phyloP scores from a whole-genome alignment of 2,888 invertebrate genomes.

The Lucinisca nassula region DNA sequence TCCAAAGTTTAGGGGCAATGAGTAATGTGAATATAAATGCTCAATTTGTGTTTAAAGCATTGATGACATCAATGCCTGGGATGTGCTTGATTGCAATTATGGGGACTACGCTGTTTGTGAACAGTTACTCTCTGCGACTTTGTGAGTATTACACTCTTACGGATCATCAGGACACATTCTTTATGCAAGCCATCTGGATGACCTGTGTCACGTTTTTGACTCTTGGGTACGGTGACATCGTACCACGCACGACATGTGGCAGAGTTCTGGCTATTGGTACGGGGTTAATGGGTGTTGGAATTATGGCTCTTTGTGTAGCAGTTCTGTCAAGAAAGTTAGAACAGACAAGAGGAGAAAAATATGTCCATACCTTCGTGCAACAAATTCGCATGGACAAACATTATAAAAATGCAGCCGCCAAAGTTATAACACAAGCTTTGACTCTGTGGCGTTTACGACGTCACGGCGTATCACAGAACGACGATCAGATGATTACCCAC shows the following conservation, averaged over 20 bases:
- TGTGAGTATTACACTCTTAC: constrained; percentile 80
- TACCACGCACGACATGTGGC: constrained; percentile 81
- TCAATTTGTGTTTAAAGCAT: constrained; percentile 82
- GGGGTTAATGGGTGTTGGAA: constrained; percentile 83
- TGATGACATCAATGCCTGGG: constrained; percentile 81
- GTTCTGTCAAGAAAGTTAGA: constrained; percentile 83
- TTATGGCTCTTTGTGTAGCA: constrained; percentile 82
- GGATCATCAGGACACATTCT: constrained; percentile 70
- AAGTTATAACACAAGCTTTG: constrained; percentile 77
- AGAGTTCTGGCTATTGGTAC: constrained; percentile 79
- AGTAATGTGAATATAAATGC: constrained; percentile 82
- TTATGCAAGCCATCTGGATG: constrained; percentile 82
- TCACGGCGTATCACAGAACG: constrained; percentile 61
- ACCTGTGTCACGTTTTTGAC: constrained; percentile 83
- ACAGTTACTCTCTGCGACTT: constrained; percentile 79
- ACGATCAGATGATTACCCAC: constrained; percentile 72
- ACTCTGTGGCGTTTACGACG: constrained; percentile 75
- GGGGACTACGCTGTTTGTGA: constrained; percentile 79
- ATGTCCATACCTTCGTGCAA: constrained; percentile 81
- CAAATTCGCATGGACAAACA: constrained; percentile 78
- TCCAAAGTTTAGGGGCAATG: constrained; percentile 82
- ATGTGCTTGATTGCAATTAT: constrained; percentile 76
- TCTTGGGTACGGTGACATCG: constrained; percentile 83
- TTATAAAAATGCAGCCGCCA: constrained; percentile 76
- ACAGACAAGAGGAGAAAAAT: constrained; percentile 80